Conservation (phyloP, 2,113 vertebrate genomes). For the Arenaria interpres region DNA sequence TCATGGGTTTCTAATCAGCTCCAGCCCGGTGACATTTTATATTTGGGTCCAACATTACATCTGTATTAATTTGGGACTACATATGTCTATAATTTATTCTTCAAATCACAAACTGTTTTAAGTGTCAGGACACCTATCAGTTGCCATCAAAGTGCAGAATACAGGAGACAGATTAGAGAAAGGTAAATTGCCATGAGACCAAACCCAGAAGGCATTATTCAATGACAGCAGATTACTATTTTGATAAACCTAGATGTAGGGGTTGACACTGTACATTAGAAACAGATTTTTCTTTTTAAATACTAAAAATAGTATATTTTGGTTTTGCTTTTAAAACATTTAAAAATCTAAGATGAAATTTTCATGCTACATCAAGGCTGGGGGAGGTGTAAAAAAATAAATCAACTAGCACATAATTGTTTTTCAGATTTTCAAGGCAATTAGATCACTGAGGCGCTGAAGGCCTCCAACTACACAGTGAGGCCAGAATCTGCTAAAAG, state of each 20-base stretch:
- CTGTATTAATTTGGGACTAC: background rate
- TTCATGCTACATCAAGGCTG: background rate
- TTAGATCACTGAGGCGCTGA: background rate
- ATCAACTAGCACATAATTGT: background rate
- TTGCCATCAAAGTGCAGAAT: background rate
- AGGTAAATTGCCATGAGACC: background rate
- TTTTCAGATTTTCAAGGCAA: background rate
- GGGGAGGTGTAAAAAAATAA: background rate
- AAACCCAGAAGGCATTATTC: background rate
- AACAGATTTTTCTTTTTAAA: background rate
- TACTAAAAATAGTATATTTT: background rate
- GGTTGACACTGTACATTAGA: background rate
- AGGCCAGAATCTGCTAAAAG: background rate
- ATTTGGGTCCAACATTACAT: background rate
- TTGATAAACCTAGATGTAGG: background rate
- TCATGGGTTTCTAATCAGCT: background rate
- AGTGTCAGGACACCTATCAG: background rate
- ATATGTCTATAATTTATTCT: background rate
- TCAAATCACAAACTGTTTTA: background rate
- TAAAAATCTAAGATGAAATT: background rate
- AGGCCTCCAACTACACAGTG: background rate
- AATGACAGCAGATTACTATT: background rate
- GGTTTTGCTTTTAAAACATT: background rate
- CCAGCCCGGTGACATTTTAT: background rate
- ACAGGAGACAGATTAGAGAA: background rate